phyloP scores from a whole-genome alignment of 2,113 vertebrate genomes.

The Triplophysa dalaica region DNA sequence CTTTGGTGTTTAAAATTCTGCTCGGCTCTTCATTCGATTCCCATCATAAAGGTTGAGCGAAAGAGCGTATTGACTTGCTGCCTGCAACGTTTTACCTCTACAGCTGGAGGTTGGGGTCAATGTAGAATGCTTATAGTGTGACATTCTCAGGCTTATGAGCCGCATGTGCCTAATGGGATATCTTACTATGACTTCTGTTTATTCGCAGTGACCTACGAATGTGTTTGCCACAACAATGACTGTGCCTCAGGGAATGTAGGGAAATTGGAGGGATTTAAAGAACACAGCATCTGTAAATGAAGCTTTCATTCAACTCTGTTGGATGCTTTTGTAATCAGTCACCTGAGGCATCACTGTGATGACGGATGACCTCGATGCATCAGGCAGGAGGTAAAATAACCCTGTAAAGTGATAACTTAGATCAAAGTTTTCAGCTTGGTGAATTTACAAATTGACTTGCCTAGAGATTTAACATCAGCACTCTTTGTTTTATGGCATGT shows the following conservation, averaged over 20 bases:
- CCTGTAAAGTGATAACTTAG: neutral
- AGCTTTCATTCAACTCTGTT: conserved; percentile 12
- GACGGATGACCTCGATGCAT: conserved; percentile 53
- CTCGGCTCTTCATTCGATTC: conserved; percentile 11
- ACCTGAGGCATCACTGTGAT: conserved; percentile 35
- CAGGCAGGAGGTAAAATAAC: neutral
- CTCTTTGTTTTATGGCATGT: too few species aligned
- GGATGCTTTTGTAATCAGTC: conserved; percentile 27
- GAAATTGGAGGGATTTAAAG: conserved; percentile 53
- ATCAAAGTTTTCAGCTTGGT: neutral
- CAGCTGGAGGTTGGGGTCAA: conserved; percentile 35
- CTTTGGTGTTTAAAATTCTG: conserved; percentile 40
- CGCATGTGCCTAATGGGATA: conserved; percentile 40
- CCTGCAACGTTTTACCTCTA: conserved; percentile 44
- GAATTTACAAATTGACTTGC: neutral
- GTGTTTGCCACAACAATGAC: conserved; percentile 58
- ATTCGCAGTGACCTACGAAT: conserved; percentile 48
- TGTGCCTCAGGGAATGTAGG: conserved; percentile 49
- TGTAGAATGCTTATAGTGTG: conserved; percentile 57
- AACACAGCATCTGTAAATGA: conserved; percentile 51
- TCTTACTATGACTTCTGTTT: conserved; percentile 51
- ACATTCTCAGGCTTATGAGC: conserved; percentile 13
- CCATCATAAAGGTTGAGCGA: neutral
- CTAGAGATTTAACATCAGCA: neutral
- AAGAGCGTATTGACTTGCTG: conserved; percentile 43